Percentiles rank a stretch among this genome's conserved stretches.
phyloP scores from a whole-genome alignment of 2,113 vertebrate species.

The Nycticorax nycticorax region DNA sequence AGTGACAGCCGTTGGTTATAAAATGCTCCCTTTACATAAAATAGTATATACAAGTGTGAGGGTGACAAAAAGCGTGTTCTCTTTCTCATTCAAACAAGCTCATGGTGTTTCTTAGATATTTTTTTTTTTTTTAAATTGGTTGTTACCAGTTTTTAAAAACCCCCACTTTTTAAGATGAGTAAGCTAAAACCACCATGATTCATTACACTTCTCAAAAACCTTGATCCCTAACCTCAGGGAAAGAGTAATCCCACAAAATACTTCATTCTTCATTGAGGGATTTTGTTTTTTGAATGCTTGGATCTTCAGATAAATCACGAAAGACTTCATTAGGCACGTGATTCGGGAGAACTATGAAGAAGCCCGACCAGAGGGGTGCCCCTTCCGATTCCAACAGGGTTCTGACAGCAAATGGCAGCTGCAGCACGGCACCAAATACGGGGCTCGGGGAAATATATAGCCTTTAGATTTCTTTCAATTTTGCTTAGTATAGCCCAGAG shows the following conservation, averaged over 20 bases:
- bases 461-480: background rate
- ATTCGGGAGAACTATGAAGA: background rate
- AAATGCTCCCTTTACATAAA: background rate
- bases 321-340: background rate
- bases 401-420: background rate
- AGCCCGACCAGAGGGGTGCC: background rate
- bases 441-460: background rate
- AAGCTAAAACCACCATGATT: conserved; percentile 36
- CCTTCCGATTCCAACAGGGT: background rate
- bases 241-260: conserved; percentile 6
- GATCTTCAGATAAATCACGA: background rate
- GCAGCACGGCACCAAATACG: background rate
- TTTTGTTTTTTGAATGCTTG: conserved; percentile 3
- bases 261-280: conserved; percentile 25
- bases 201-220: conserved; percentile 32
- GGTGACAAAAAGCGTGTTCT: background rate
- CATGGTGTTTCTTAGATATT: background rate
- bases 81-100: too few relatives aligned
- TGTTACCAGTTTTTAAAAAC: background rate
- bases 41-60: background rate
- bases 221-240: conserved; percentile 32
- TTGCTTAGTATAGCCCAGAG: background rate
- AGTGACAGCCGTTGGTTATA: background rate
- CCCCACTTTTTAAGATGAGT: background rate
- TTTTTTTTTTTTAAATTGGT: too few relatives aligned